These are phyloP conservation scores for Lathamus discolor DNA, from an alignment of 2,113 vertebrate species.

Conservation along the genomic window DNA sequence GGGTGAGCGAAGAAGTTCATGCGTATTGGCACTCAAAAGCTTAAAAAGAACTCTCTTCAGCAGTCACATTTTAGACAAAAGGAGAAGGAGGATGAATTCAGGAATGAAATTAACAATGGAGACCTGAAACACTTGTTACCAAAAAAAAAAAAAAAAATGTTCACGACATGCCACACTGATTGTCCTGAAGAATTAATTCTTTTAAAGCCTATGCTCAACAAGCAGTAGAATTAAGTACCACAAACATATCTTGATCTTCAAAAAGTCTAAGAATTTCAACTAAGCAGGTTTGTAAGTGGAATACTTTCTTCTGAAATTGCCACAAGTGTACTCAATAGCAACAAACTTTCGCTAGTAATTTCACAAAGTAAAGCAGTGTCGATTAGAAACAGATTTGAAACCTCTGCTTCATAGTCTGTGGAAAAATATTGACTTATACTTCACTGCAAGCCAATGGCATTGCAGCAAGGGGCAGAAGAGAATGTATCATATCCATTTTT, in stretches of 20 bases:
- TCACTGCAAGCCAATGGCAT: neutral
- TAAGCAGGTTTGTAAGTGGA: neutral
- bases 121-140: neutral
- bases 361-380: neutral
- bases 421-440: neutral
- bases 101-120: conserved; percentile 52
- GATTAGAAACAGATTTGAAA: neutral
- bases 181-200: neutral
- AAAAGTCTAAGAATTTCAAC: neutral
- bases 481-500: neutral
- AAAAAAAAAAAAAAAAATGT: neutral
- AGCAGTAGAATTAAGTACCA: neutral
- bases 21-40: neutral
- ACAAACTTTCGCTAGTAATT: neutral
- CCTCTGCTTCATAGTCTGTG: neutral
- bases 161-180: neutral
- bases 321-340: neutral
- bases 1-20: neutral
- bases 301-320: neutral
- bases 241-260: neutral
- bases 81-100: conserved; percentile 13
- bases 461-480: neutral
- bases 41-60: neutral
- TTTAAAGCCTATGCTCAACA: neutral
- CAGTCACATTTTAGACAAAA: conserved; percentile 58